Conservation (phyloP, 2,797 vertebrate species). For the Paguma larvata region DNA sequence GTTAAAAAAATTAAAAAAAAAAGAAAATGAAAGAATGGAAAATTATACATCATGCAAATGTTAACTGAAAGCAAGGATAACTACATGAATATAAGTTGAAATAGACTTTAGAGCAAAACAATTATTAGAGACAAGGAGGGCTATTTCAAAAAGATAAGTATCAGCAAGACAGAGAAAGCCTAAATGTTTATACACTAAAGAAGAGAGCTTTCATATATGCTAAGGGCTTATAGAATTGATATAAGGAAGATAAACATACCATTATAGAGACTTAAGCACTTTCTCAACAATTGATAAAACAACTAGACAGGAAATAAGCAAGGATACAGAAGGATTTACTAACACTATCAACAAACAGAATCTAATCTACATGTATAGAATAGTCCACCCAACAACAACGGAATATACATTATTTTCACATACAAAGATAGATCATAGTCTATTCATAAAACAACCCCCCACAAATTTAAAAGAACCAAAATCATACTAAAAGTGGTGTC, state of each 20-base stretch:
- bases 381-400: background rate
- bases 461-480: background rate
- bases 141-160: background rate
- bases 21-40: background rate
- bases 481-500: background rate
- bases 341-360: background rate
- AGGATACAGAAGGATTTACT: background rate
- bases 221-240: background rate
- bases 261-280: background rate
- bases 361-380: background rate
- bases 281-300: background rate
- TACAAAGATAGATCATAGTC: background rate
- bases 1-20: too few species aligned
- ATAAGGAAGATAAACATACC: background rate
- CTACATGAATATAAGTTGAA: background rate
- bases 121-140: background rate
- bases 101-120: background rate
- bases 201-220: background rate
- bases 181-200: background rate
- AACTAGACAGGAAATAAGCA: background rate
- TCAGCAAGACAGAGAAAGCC: background rate
- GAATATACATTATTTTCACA: background rate
- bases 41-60: background rate
- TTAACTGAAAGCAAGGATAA: background rate
- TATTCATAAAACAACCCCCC: background rate